Conservation (phyloP, 1,140 invertebrate genomes). For the Vanessa tameamea region DNA sequence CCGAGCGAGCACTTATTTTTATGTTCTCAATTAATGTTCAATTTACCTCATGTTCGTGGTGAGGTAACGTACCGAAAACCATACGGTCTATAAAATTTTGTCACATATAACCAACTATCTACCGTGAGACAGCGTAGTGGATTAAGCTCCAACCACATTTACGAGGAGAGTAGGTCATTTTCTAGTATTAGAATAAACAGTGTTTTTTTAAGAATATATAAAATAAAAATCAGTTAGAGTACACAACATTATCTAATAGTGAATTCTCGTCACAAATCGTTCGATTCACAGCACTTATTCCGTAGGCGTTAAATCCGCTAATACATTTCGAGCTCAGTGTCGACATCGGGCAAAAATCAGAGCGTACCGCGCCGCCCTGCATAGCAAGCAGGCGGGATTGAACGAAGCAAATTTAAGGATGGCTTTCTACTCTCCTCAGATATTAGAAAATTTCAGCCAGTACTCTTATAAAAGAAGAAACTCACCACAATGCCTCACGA, state of each 20-base stretch:
- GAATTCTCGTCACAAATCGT: conserved; percentile 63
- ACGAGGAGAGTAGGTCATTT: too few species aligned
- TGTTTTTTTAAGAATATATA: not conserved
- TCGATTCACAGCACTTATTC: conserved; percentile 62
- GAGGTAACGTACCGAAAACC: too few species aligned
- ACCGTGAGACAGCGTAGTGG: too few species aligned
- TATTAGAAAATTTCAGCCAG: not conserved
- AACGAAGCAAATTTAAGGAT: conserved; percentile 24
- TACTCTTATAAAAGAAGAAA: too few species aligned
- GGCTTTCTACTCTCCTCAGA: not conserved
- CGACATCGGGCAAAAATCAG: conserved; percentile 77
- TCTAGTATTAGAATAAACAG: not conserved
- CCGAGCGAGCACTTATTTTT: too few species aligned
- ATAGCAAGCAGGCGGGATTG: conserved; percentile 69
- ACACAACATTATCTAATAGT: conserved; percentile 48
- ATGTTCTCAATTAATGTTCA: too few species aligned
- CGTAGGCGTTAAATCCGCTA: conserved; percentile 71
- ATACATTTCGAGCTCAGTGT: conserved; percentile 71
- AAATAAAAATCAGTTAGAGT: not conserved
- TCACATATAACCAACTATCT: too few species aligned
- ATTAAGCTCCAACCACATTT: too few species aligned
- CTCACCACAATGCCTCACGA: too few species aligned
- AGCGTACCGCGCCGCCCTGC: conserved; percentile 61
- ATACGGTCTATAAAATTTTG: too few species aligned
- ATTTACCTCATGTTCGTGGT: too few species aligned